These are phyloP conservation scores for Oryzias curvinotus DNA, from an alignment of 2,113 vertebrate species.

Conservation along the genomic window DNA sequence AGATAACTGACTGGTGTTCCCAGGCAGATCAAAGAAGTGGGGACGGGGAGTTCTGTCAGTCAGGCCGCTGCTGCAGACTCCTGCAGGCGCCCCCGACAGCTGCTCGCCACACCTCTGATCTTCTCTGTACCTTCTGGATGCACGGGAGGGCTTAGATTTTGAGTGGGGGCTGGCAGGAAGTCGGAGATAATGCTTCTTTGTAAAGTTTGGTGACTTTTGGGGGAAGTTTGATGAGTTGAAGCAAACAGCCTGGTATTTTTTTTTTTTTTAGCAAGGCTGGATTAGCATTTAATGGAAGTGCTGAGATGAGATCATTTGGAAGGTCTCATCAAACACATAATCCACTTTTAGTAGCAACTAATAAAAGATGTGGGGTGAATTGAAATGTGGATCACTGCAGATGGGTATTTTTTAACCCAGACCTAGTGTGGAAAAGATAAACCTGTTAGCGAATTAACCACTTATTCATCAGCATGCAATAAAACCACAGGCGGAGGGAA, in stretches of 20 bases:
- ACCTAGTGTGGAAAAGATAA: constrained; percentile 11
- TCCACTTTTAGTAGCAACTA: too few species aligned
- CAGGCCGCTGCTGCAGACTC: constrained; percentile 53
- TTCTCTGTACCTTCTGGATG: constrained; percentile 54
- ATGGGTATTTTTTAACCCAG: background rate
- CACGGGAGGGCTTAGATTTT: constrained; percentile 9
- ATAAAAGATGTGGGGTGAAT: too few species aligned
- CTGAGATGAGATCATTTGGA: constrained; percentile 43
- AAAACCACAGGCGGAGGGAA: constrained; percentile 29
- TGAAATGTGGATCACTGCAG: too few species aligned
- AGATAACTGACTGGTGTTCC: constrained; percentile 55
- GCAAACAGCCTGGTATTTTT: constrained; percentile 11
- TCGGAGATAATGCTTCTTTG: constrained; percentile 22
- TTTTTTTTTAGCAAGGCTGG: constrained; percentile 46
- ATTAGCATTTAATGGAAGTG: constrained; percentile 50
- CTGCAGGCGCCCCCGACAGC: constrained; percentile 66
- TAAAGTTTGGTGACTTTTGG: constrained; percentile 26
- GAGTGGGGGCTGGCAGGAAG: constrained; percentile 29
- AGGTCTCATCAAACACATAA: too few species aligned
- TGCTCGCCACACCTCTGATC: constrained; percentile 68
- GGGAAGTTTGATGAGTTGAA: constrained; percentile 6
- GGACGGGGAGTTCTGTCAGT: constrained; percentile 62
- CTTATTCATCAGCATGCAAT: constrained; percentile 52
- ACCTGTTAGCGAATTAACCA: constrained; percentile 18
- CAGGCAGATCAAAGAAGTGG: constrained; percentile 67